These are phyloP conservation scores for Kradibia gibbosae DNA, from an alignment of 1,140 invertebrate species.

Conservation along the genomic window DNA sequence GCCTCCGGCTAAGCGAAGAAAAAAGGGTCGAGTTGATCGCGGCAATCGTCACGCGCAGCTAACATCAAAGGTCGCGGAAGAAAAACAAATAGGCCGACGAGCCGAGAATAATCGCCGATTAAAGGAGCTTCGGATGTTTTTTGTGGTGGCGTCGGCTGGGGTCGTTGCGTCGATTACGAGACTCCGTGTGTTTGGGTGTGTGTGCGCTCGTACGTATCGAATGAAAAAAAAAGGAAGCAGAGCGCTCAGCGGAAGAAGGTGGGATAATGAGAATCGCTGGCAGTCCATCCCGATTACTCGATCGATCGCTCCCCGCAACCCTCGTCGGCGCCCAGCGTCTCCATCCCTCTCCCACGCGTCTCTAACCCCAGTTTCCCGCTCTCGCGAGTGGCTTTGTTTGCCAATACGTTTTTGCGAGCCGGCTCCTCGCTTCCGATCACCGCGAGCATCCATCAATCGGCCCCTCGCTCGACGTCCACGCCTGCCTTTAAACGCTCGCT, in stretches of 20 bases:
- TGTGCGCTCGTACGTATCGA: no score
- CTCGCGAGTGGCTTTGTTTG: conserved; percentile 41
- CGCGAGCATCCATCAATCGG: neutral
- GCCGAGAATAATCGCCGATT: neutral
- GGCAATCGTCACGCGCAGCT: neutral
- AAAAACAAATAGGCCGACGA: conserved; percentile 26
- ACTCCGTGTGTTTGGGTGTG: neutral
- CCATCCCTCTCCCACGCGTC: conserved; percentile 3
- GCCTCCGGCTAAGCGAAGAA: neutral
- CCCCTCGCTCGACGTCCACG: neutral
- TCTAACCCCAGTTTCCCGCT: conserved; percentile 30
- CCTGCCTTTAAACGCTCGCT: neutral
- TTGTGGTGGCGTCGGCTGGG: neutral
- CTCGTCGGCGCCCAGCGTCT: neutral
- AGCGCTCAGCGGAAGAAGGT: neutral
- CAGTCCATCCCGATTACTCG: conserved; percentile 45
- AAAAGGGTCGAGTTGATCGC: neutral
- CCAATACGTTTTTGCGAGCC: conserved; percentile 44
- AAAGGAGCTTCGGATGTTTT: neutral
- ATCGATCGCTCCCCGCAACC: conserved; percentile 42
- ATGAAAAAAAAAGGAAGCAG: no score
- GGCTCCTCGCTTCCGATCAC: conserved; percentile 2
- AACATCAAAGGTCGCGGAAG: conserved; percentile 23
- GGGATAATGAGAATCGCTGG: conserved; percentile 40
- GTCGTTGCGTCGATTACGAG: neutral